These are phyloP conservation scores for Polypterus bichir DNA, from an alignment of 2,113 vertebrate genomes.

Conservation along the genomic window DNA sequence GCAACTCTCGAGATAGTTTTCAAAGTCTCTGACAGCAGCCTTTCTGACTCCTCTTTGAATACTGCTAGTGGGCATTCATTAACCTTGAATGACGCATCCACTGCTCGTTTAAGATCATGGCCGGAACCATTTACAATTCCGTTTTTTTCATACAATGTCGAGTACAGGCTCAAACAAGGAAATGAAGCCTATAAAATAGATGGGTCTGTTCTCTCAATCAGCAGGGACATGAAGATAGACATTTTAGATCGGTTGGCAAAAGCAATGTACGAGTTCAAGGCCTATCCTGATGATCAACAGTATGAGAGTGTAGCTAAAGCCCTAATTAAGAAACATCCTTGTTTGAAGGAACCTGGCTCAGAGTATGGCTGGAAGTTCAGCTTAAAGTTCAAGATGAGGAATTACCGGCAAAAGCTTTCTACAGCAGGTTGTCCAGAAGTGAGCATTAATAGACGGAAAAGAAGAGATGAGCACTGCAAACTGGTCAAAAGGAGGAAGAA, in stretches of 20 bases:
- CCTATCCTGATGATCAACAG: slow-evolving; percentile 14
- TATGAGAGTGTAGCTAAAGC: slow-evolving; percentile 18
- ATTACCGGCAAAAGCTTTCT: slow-evolving; percentile 11
- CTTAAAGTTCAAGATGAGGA: slow-evolving; percentile 19
- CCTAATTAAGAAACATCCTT: slow-evolving; percentile 18
- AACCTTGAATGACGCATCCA: slow-evolving; percentile 1
- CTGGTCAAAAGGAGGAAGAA: slow-evolving; percentile 5
- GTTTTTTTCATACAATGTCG: slow-evolving; percentile 14
- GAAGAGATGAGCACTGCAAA: slow-evolving; percentile 3
- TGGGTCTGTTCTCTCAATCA: slow-evolving; percentile 9
- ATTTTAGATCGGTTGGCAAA: slow-evolving; percentile 17
- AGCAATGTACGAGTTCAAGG: slow-evolving; percentile 15
- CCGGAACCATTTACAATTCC: slow-evolving; percentile 16
- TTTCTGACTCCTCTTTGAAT: neutral
- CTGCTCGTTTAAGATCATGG: slow-evolving; percentile 11
- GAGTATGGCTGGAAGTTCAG: slow-evolving; percentile 8
- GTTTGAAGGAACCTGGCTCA: slow-evolving; percentile 16
- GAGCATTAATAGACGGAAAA: slow-evolving; percentile 5
- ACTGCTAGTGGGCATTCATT: neutral
- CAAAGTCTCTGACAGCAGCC: neutral
- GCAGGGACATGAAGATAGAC: neutral
- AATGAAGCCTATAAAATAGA: slow-evolving; percentile 15
- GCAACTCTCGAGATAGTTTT: slow-evolving; percentile 10
- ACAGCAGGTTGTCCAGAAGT: slow-evolving; percentile 10
- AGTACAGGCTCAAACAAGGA: slow-evolving; percentile 13